Conservation (phyloP, 2,113 vertebrate species). For the Zonotrichia leucophrys region DNA sequence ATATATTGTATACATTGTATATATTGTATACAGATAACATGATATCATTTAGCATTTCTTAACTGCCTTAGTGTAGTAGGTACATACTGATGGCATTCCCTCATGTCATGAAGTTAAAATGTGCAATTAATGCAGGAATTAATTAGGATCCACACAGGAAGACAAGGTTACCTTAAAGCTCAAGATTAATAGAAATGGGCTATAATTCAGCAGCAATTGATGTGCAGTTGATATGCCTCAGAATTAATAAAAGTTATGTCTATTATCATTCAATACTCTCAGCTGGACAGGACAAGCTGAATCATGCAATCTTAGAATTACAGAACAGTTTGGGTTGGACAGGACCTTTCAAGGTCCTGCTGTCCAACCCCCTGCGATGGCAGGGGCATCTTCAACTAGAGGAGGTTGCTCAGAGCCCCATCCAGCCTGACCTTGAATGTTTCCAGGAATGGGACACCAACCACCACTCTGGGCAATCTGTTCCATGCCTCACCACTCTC, state of each 20-base stretch:
- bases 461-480: neutral
- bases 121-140: neutral
- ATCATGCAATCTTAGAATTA: neutral
- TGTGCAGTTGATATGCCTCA: neutral
- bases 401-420: neutral
- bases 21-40: neutral
- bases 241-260: neutral
- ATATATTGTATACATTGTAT: too few species aligned
- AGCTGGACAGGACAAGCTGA: neutral
- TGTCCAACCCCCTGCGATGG: rapidly evolving
- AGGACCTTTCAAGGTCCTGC: neutral
- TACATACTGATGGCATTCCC: neutral
- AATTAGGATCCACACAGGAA: neutral
- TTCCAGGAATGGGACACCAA: neutral
- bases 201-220: neutral
- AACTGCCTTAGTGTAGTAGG: neutral
- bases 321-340: neutral
- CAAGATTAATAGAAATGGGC: neutral
- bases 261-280: neutral
- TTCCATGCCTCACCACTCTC: neutral
- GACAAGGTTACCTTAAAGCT: neutral
- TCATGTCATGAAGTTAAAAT: neutral
- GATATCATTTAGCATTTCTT: neutral
- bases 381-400: neutral
- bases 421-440: neutral